Percentiles rank a stretch among this genome's conserved stretches.
Evolutionary conservation across 2,797 vertebrate genomes (phyloP).

Genomic region (Neosilurus hyrtlii): DNA sequence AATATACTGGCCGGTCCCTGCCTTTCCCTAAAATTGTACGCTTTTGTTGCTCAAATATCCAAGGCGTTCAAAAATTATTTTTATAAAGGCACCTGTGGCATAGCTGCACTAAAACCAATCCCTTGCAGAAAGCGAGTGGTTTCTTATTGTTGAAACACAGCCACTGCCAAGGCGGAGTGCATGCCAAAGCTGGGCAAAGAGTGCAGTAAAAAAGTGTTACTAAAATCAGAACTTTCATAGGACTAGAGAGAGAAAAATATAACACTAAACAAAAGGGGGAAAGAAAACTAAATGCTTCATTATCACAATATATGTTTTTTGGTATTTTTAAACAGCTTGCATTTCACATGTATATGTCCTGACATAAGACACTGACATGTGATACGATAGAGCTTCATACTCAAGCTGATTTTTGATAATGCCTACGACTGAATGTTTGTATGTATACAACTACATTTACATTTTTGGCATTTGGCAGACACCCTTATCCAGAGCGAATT

Average conservation of each 20-base stretch:
- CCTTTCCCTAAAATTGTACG: slow-evolving; percentile 12
- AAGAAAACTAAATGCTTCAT: not conserved
- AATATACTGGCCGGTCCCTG: not conserved
- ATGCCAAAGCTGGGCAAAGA: slow-evolving; percentile 19
- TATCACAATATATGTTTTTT: not conserved
- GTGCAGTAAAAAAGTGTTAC: slow-evolving; percentile 26
- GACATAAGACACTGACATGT: not conserved
- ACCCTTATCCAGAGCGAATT: no score
- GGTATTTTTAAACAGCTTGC: not conserved
- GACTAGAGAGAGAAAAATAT: slow-evolving; percentile 11
- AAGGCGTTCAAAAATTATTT: slow-evolving; percentile 38
- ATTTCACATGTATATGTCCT: not conserved
- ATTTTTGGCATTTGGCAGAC: no score
- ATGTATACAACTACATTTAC: no score
- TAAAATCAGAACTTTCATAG: slow-evolving; percentile 11
- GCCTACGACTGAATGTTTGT: no score
- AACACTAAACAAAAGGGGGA: not conserved
- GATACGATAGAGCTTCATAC: no score
- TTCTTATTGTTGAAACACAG: slow-evolving; percentile 43
- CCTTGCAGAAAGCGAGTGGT: slow-evolving; percentile 15
- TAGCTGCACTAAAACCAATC: slow-evolving; percentile 41
- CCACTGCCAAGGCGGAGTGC: slow-evolving; percentile 22
- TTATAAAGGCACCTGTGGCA: slow-evolving; percentile 39
- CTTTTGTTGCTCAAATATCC: slow-evolving; percentile 23
- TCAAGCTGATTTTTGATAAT: no score